These are phyloP conservation scores for Florisuga fusca DNA, from an alignment of 2,797 vertebrate species.

Conservation along the genomic window DNA sequence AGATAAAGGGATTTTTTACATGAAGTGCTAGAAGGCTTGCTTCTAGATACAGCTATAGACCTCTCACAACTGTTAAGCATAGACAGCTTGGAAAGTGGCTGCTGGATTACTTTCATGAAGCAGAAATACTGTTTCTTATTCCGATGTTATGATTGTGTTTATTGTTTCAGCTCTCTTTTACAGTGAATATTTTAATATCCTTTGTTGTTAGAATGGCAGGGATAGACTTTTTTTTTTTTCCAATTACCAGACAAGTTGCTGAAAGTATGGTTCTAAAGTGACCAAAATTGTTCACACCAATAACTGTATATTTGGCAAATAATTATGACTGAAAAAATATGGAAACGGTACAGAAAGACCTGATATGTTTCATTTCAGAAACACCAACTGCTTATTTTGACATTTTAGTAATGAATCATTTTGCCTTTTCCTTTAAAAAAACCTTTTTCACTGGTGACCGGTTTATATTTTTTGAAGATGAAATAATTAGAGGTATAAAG, in stretches of 20 bases:
- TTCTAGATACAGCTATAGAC: not conserved
- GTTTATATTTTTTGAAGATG: not conserved
- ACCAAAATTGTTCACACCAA: constrained; percentile 22
- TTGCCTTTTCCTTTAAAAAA: constrained; percentile 30
- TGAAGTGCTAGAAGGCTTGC: not conserved
- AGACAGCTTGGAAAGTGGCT: constrained; percentile 20
- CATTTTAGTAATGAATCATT: constrained; percentile 55
- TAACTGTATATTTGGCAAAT: constrained; percentile 49
- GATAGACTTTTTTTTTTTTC: not conserved
- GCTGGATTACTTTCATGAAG: not conserved
- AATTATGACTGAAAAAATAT: constrained; percentile 41
- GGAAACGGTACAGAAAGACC: constrained; percentile 34
- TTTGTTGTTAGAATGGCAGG: constrained; percentile 47
- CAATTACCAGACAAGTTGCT: not conserved
- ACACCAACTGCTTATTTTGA: constrained; percentile 67
- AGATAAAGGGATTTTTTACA: not conserved
- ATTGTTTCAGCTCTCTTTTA: constrained; percentile 49
- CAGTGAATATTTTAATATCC: constrained; percentile 31
- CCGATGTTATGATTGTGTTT: constrained; percentile 27
- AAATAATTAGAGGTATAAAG: constrained; percentile 26
- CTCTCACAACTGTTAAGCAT: not conserved
- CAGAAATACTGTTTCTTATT: constrained; percentile 16
- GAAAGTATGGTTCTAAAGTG: constrained; percentile 19
- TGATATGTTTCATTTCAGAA: constrained; percentile 48
- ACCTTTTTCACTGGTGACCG: not conserved